phyloP scores from a whole-genome alignment of 2,113 vertebrate species.

The Abramis brama region DNA sequence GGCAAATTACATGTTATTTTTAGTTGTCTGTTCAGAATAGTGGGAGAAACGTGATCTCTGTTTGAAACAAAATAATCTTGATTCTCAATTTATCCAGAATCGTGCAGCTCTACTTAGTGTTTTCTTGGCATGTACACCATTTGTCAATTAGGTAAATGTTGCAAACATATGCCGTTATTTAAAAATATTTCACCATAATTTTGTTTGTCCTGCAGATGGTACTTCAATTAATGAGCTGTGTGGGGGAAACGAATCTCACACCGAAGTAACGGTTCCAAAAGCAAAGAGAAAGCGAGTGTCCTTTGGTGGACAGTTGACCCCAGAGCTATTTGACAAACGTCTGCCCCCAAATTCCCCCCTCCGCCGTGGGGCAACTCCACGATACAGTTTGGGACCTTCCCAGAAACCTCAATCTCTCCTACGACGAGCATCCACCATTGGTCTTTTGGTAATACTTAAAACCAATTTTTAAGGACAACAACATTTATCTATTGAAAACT shows the following conservation, averaged over 20 bases:
- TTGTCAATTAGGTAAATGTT: not conserved
- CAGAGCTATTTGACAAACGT: constrained; percentile 88
- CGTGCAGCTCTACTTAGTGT: not conserved
- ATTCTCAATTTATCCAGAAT: too few relatives aligned
- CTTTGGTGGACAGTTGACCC: constrained; percentile 83
- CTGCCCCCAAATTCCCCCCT: constrained; percentile 87
- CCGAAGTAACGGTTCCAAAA: constrained; percentile 26
- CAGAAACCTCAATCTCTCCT: constrained; percentile 70
- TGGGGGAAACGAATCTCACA: not conserved
- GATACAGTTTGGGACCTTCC: constrained; percentile 66
- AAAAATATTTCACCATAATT: not conserved
- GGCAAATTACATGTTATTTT: too few relatives aligned
- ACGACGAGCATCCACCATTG: constrained; percentile 75
- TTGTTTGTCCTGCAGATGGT: not conserved
- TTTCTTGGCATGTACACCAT: not conserved
- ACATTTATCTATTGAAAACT: not conserved
- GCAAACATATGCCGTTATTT: not conserved
- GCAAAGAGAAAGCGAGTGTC: constrained; percentile 86
- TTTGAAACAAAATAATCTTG: too few relatives aligned
- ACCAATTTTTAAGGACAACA: not conserved
- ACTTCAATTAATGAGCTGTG: not conserved
- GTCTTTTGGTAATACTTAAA: constrained; percentile 66
- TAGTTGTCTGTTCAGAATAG: too few relatives aligned
- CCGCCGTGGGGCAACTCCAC: constrained; percentile 79
- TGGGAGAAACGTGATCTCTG: too few relatives aligned